Evolutionary conservation across 2,888 invertebrate genomes (phyloP).

Genomic region (Serripes groenlandicus): DNA sequence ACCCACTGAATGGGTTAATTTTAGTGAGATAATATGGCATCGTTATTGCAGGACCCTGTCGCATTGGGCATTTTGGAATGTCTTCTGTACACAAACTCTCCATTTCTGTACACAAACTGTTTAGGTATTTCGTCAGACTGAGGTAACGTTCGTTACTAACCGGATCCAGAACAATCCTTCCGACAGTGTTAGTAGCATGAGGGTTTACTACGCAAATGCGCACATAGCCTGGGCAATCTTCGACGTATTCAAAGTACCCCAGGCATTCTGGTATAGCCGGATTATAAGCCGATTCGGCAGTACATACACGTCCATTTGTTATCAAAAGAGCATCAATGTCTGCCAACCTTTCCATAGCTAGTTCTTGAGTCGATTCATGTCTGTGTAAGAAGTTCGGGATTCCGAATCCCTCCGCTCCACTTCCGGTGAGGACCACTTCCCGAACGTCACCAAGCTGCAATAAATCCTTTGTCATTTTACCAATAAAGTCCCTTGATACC

Average conservation of each 20-base stretch:
- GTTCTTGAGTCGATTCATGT: not conserved
- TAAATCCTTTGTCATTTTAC: not conserved
- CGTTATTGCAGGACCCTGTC: slow-evolving; percentile 34
- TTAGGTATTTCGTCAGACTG: slow-evolving; percentile 2
- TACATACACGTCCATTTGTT: not conserved
- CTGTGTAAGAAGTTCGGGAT: slow-evolving; percentile 29
- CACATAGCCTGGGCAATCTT: slow-evolving; percentile 32
- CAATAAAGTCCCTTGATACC: not conserved
- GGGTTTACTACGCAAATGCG: slow-evolving; percentile 11
- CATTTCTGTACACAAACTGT: slow-evolving; percentile 4
- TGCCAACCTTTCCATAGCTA: slow-evolving; percentile 12
- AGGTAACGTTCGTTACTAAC: slow-evolving; percentile 29
- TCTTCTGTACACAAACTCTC: not conserved
- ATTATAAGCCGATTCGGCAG: not conserved
- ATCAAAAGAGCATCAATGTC: slow-evolving; percentile 39
- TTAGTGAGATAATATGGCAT: not conserved
- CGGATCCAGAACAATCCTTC: slow-evolving; percentile 20
- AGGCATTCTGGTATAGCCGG: not conserved
- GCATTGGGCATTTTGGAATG: not conserved
- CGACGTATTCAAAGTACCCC: slow-evolving; percentile 28
- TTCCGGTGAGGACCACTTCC: slow-evolving; percentile 32
- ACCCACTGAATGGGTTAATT: not conserved
- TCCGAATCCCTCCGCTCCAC: slow-evolving; percentile 41
- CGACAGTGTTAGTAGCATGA: slow-evolving; percentile 14
- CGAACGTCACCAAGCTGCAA: not conserved